Base-by-base conservation (phyloP, 2,888 invertebrate genomes). In the Rhopalosiphum nymphaeae region DNA sequence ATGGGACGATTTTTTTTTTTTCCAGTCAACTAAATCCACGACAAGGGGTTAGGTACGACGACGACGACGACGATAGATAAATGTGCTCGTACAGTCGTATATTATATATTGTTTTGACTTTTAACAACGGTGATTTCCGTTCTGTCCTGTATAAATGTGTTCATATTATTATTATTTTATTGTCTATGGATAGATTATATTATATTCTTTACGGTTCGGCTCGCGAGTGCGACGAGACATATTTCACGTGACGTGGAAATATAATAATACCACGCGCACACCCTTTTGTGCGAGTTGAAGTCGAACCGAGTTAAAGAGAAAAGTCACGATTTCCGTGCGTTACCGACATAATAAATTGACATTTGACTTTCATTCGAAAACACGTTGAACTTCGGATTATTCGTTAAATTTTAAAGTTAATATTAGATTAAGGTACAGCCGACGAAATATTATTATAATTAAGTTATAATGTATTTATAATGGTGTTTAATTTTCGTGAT, bases 21-120 rank as follows among this genome's bases (percentile, higher is more conserved):
- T 44, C 36, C 67, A 88, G 88, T 67, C 90, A 36, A 91, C 90
- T 11, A 13, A 78, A 91, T 49, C 78, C n/a, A 11, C 49, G n/a
- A 78, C 90, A 36, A 67, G 29, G 25, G 36, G 21, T 78, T 78
- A 42, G 36, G 78, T 78, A 44, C n/a, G 26, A 42, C 44, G 29
- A 42, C 56, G 56, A 56, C 25, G 56, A 36, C 7, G 42, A 44
- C 46, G n/a, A 46, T 29, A n/a, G 90, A 90, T 90, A 61, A 61
- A 91, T 26, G 13, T n/a, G 67, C 36, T 49, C 25, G 9, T 61
- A 44, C 16, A 67, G 4, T 53, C 86, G 29, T 86, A 16, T 46
- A 29, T 86, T 86, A 46, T 86, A 46, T 86, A 46, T 46, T 86
- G 29, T 86, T 86, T n/a, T 46, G 46, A n/a, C 89, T 36, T 53